Percentiles rank a stretch among this genome's conserved stretches.
Conservation (phyloP, 2,797 vertebrate genomes). For the Carapus acus region DNA sequence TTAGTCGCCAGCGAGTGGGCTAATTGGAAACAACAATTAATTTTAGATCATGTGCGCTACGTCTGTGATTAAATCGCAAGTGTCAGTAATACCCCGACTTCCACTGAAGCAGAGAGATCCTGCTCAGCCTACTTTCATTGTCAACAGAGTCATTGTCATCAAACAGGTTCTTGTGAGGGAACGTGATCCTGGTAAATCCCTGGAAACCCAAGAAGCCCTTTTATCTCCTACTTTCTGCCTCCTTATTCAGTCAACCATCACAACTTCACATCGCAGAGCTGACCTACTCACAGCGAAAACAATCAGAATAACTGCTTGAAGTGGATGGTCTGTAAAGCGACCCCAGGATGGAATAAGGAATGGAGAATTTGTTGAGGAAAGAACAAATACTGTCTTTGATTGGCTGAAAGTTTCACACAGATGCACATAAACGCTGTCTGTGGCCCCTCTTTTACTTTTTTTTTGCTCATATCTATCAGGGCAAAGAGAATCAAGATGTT, state of each 20-base stretch:
- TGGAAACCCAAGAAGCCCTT: slow-evolving; percentile 53
- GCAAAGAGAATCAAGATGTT: slow-evolving; percentile 45
- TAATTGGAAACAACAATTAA: slow-evolving; percentile 42
- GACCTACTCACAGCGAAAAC: slow-evolving; percentile 13
- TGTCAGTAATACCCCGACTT: slow-evolving; percentile 40
- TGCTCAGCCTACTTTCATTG: slow-evolving; percentile 18
- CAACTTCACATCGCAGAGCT: slow-evolving; percentile 14
- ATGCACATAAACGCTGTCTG: slow-evolving; percentile 11
- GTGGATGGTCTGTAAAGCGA: neutral
- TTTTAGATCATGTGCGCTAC: slow-evolving; percentile 14
- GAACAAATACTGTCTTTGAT: slow-evolving; percentile 11
- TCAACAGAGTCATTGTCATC: slow-evolving; percentile 31
- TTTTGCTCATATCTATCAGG: slow-evolving; percentile 21
- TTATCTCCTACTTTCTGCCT: slow-evolving; percentile 42
- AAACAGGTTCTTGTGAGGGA: slow-evolving; percentile 44
- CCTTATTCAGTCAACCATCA: slow-evolving; percentile 17
- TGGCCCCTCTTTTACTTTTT: neutral
- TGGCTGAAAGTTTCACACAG: slow-evolving; percentile 20
- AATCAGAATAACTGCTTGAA: neutral
- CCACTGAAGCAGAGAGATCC: slow-evolving; percentile 33
- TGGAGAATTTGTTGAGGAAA: neutral
- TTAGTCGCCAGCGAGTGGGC: slow-evolving; percentile 29
- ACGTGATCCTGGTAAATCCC: slow-evolving; percentile 57
- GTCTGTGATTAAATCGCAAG: slow-evolving; percentile 47
- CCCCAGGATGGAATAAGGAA: neutral